Base-by-base conservation (phyloP, 1,140 invertebrate species). In the Penaeus japonicus region DNA sequence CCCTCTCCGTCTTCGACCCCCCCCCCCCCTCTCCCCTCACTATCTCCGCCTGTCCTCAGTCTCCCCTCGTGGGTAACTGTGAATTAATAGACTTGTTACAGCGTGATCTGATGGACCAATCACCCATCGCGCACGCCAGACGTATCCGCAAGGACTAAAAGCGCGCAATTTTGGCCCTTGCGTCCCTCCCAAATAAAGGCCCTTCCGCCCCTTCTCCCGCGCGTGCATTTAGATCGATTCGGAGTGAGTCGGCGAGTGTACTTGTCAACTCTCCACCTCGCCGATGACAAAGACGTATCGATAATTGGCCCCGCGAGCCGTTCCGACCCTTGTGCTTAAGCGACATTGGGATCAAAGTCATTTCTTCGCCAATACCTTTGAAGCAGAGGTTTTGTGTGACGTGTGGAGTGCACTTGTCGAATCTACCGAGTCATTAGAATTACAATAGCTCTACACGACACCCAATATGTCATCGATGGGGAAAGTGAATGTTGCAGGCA, bases 21-120 rank as follows among this genome's bases (percentile, higher is more conserved):
- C 77, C 22, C 32, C n/a, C 77, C 53, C 7, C 39, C 0, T 12
- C 2, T 12, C 39, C 5, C 5, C 18, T n/a, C n/a, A n/a, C n/a
- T n/a, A n/a, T n/a, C n/a, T n/a, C n/a, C 77, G n/a, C 18, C 77
- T 32, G 32, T 30, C 77, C 32, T 70, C 62, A 35, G 77, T 79
- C 77, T 79, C 77, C 77, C 94, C 95, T 95, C 92, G 95, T 95
- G 93, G 90, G 95, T 94, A 92, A 95, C 96, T 75, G 95, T 92
- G 1, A 95, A 95, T n/a, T 92, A 89, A 17, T 93, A 93, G 18
- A 93, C 93, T 86, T 95, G 94, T 95, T 95, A 96, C 22, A 92
- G 88, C 15, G 94, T 94, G 54, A 93, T 91, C 27, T 93, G 90
- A 90, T 95, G 96, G 24, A 93, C 94, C 2, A 94, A 92, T 91